Percentiles rank a stretch among this genome's conserved stretches.
These are phyloP conservation scores for Chaetorhynchus papuensis DNA, from an alignment of 2,113 vertebrate species.

Conservation along the genomic window DNA sequence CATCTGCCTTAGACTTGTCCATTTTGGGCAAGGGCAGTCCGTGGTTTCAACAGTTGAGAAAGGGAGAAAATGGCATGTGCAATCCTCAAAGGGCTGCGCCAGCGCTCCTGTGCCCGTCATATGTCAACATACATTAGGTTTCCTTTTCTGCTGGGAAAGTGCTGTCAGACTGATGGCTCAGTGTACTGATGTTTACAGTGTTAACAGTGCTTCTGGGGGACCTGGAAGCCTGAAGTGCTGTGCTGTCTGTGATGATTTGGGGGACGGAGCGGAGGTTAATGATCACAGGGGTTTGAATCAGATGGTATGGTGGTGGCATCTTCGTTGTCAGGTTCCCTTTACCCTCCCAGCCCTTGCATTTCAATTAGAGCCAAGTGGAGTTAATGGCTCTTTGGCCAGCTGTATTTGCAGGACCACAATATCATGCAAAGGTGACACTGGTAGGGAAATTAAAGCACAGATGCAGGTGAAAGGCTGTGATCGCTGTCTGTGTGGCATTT, in stretches of 20 bases:
- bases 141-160: neutral
- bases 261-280: neutral
- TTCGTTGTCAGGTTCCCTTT: neutral
- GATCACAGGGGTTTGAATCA: neutral
- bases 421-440: neutral
- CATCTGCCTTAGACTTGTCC: conserved; percentile 9
- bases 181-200: neutral
- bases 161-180: neutral
- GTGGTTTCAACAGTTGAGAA: neutral
- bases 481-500: neutral
- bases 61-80: neutral
- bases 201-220: neutral
- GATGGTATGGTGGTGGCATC: neutral
- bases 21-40: neutral
- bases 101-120: neutral
- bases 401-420: neutral
- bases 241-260: neutral
- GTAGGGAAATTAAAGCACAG: neutral
- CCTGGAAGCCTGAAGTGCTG: neutral
- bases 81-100: neutral
- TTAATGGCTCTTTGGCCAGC: neutral
- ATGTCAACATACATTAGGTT: neutral
- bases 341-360: neutral
- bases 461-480: neutral
- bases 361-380: neutral